Percentiles rank a stretch among this genome's conserved stretches.
Conservation (phyloP, 23 tunicate species). For the Trididemnum clinides region DNA sequence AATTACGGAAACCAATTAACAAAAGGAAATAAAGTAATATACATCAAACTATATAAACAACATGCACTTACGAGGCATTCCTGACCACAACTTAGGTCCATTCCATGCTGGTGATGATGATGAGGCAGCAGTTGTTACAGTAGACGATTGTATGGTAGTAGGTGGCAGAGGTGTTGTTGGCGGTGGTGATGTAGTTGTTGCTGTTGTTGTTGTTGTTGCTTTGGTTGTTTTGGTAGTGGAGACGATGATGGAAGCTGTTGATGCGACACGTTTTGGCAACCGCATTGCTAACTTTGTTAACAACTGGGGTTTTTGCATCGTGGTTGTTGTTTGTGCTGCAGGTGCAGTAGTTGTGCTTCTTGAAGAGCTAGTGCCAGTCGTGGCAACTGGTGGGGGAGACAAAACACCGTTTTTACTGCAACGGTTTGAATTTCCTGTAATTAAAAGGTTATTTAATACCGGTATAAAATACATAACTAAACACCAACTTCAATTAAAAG, state of each 20-base stretch:
- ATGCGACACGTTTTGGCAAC: too few relatives aligned
- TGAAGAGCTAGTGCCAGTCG: too few relatives aligned
- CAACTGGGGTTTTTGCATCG: not conserved
- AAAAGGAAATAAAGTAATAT: too few relatives aligned
- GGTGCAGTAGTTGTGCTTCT: not conserved
- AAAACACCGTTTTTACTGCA: conserved; percentile 26
- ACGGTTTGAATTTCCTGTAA: conserved; percentile 9
- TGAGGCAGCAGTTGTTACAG: conserved; percentile 20
- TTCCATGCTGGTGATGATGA: not conserved
- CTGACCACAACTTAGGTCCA: not conserved
- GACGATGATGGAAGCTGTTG: not conserved
- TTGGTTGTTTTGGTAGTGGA: not conserved
- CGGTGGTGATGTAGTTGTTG: conserved; percentile 27
- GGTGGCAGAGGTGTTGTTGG: conserved; percentile 10
- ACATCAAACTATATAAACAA: too few relatives aligned
- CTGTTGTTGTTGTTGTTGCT: not conserved
- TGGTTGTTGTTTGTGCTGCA: conserved; percentile 15
- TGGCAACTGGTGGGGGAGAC: not conserved
- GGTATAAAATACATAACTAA: too few relatives aligned
- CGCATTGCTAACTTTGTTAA: not conserved
- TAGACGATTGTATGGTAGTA: conserved; percentile 1
- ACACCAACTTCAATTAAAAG: too few relatives aligned
- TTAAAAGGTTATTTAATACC: not conserved
- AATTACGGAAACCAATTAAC: too few relatives aligned
- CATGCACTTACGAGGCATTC: conserved; percentile 69